These are phyloP conservation scores for Drosophila barbarae DNA, from an alignment of 2,888 invertebrate genomes.

Conservation along the genomic window DNA sequence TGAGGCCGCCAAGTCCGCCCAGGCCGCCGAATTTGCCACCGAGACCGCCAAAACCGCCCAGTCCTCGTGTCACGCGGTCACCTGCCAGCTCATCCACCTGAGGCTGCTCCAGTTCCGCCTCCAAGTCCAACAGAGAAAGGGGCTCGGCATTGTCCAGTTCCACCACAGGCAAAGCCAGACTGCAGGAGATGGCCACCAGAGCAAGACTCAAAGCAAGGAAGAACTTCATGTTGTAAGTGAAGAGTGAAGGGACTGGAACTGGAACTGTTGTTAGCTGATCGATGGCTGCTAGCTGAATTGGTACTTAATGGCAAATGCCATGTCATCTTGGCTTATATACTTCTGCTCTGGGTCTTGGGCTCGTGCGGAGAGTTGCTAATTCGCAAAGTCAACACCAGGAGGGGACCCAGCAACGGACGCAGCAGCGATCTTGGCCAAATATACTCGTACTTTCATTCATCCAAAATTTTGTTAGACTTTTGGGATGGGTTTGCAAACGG, in stretches of 20 bases:
- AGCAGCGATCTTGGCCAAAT: slow-evolving; percentile 34
- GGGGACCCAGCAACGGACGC: slow-evolving; percentile 21
- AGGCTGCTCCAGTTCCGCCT: slow-evolving; percentile 36
- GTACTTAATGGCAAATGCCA: slow-evolving; percentile 50
- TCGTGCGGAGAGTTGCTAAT: slow-evolving; percentile 62
- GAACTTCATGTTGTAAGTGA: slow-evolving; percentile 44
- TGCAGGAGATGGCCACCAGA: slow-evolving; percentile 36
- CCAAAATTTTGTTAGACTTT: slow-evolving; percentile 31
- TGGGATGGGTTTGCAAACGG: slow-evolving; percentile 39
- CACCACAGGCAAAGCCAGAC: slow-evolving; percentile 53
- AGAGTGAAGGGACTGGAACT: slow-evolving; percentile 3
- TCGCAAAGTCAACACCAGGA: slow-evolving; percentile 48
- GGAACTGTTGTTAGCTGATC: slow-evolving; percentile 12
- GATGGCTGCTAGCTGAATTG: slow-evolving; percentile 29
- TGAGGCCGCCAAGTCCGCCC: slow-evolving; percentile 42
- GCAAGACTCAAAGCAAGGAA: slow-evolving; percentile 36
- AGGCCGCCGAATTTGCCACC: slow-evolving; percentile 41
- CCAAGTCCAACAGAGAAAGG: slow-evolving; percentile 63
- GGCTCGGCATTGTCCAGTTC: slow-evolving; percentile 40
- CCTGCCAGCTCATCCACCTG: slow-evolving; percentile 28
- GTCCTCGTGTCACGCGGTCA: slow-evolving; percentile 59
- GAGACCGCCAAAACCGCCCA: slow-evolving; percentile 62
- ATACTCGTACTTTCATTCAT: slow-evolving; percentile 68
- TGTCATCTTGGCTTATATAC: slow-evolving; percentile 54
- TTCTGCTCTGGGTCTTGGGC: slow-evolving; percentile 41